Evolutionary conservation across 2,888 invertebrate species (phyloP), one percentile per base, ranked within the genome.

Genomic region (Acleris holmiana): DNA sequence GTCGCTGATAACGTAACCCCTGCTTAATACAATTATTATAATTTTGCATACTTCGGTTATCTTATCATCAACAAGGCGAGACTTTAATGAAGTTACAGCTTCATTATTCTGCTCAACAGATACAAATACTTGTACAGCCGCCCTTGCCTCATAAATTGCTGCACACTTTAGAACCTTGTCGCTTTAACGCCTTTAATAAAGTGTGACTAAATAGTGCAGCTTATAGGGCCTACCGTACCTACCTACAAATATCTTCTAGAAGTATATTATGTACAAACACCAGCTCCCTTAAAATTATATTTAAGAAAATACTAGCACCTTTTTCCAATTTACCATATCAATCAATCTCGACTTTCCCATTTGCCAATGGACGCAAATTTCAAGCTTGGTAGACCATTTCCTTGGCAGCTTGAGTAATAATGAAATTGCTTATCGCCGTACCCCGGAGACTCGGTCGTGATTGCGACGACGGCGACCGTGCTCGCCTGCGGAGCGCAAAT

Each of bases 401-500:
- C 60, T 44, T 50, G 65, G 60, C 59, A 65, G 50, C 60, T 65
- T 44, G 55, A 55, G 60, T 60, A 65, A 60, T 65, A 60, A 60
- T 65, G 55, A 60, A 65, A 65, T 65, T 65, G 47, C 66, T 68
- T 68, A 70, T 69, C 68, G 66, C 64, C 60, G 56, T 61, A 67
- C 56, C 68, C 67, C 46, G 68, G 70, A 61, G 64, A 65, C 48
- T 48, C 47, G 57, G 57, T 58, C 53, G 62, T 65, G 61, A 41
- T 51, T 59, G 72, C 68, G 63, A 74, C 76, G 66, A 18, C 41
- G 69, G 61, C 47, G 61, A 69, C 78, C 82, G 81, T 83, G 83
- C 73, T 73, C 63, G 80, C 85, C 80, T 69, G 77, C 70, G 81
- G 82, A 76, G 73, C 74, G 69, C 79, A 76, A 78, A 75, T 76